Evolutionary conservation across 1,140 invertebrate species (phyloP).

Genomic region (Meloidogyne floridensis): DNA sequence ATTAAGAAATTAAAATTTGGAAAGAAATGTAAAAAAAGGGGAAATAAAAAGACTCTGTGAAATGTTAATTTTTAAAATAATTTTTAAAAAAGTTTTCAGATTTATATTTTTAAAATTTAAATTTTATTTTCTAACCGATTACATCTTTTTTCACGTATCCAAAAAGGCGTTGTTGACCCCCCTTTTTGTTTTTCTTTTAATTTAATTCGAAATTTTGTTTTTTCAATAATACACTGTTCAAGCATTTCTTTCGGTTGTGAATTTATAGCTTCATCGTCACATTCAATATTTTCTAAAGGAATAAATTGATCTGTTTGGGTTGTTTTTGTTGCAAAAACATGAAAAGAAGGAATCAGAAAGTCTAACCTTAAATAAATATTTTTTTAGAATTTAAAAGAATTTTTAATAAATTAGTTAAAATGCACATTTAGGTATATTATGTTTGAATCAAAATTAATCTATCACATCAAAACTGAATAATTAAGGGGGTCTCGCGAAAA

Average conservation of each 20-base stretch:
- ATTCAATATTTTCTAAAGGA: conserved; percentile 1
- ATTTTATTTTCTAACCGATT: conserved; percentile 12
- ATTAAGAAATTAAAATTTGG: too few species aligned
- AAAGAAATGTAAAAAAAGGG: too few species aligned
- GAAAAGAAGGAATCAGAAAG: conserved; percentile 4
- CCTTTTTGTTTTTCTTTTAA: not conserved
- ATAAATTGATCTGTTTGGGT: not conserved
- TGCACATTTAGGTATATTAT: too few species aligned
- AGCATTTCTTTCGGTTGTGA: conserved; percentile 25
- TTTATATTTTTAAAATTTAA: not conserved
- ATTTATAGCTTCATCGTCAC: conserved; percentile 12
- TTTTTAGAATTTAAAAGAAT: not conserved
- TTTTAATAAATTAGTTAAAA: not conserved
- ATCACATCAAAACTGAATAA: too few species aligned
- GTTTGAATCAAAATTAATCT: too few species aligned
- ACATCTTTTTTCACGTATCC: conserved; percentile 17
- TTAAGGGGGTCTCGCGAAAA: too few species aligned
- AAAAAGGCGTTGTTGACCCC: not conserved
- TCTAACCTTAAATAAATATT: not conserved
- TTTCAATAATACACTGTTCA: conserved; percentile 36
- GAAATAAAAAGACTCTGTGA: too few species aligned
- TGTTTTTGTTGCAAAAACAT: not conserved
- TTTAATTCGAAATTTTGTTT: conserved; percentile 15
- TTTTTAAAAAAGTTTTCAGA: not conserved
- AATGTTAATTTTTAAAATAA: too few species aligned